Evolutionary conservation across 2,888 invertebrate species (phyloP).

Genomic region (Colostygia pectinataria): DNA sequence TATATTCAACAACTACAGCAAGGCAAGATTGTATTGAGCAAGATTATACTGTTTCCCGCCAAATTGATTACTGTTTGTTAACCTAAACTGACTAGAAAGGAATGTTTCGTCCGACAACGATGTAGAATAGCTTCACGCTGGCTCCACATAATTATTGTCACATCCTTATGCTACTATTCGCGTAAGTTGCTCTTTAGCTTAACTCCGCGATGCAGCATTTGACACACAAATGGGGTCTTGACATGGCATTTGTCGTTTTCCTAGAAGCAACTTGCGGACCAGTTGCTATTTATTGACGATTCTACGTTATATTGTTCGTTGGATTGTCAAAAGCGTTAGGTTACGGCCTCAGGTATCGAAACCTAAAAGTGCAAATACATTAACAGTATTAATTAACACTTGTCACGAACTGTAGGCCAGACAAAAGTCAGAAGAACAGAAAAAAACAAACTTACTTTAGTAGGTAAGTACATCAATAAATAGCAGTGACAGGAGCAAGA

Average conservation of each 20-base stretch:
- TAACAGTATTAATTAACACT: too few relatives aligned
- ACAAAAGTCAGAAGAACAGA: too few relatives aligned
- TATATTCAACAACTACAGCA: slow-evolving; percentile 58
- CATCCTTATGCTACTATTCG: slow-evolving; percentile 68
- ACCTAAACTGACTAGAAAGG: slow-evolving; percentile 75
- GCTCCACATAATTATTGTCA: slow-evolving; percentile 75
- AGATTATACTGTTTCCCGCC: slow-evolving; percentile 63
- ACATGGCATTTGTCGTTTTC: not conserved
- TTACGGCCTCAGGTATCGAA: too few relatives aligned
- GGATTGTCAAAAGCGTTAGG: too few relatives aligned
- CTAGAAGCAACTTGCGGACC: too few relatives aligned
- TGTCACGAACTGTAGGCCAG: too few relatives aligned
- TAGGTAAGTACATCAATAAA: too few relatives aligned
- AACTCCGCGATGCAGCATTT: slow-evolving; percentile 32
- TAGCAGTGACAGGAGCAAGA: too few relatives aligned
- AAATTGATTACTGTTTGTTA: slow-evolving; percentile 39
- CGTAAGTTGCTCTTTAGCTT: slow-evolving; percentile 48
- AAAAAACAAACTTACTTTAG: too few relatives aligned
- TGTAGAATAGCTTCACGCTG: slow-evolving; percentile 63
- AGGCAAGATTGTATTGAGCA: slow-evolving; percentile 78
- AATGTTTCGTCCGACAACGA: slow-evolving; percentile 71
- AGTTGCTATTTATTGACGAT: too few relatives aligned
- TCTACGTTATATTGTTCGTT: too few relatives aligned
- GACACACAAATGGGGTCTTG: slow-evolving; percentile 15
- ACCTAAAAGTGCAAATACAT: too few relatives aligned